These are phyloP conservation scores for Cistogaster globosa DNA, from an alignment of 2,888 invertebrate genomes.

Conservation along the genomic window DNA sequence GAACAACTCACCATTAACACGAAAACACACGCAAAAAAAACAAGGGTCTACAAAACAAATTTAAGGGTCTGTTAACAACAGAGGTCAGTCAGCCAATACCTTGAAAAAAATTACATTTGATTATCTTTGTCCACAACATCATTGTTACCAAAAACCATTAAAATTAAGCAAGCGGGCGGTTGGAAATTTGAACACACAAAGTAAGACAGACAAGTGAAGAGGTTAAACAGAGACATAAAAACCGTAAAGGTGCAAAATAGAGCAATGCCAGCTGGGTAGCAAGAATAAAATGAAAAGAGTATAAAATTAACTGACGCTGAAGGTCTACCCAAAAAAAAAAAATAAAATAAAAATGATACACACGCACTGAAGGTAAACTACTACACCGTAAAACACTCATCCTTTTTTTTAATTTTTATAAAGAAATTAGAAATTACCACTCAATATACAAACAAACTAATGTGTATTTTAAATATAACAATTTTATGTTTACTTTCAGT, in stretches of 20 bases:
- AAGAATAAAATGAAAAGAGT: conserved; percentile 40
- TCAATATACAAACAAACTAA: conserved; percentile 10
- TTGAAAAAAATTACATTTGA: conserved; percentile 14
- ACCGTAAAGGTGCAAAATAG: conserved; percentile 68
- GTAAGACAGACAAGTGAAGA: conserved; percentile 36
- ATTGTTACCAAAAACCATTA: conserved; percentile 36
- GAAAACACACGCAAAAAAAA: neutral
- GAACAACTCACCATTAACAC: neutral
- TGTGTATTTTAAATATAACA: no score
- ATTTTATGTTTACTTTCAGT: no score
- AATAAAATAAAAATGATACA: neutral
- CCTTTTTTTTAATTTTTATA: neutral
- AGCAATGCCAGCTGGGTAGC: conserved; percentile 55
- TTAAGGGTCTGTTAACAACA: conserved; percentile 40
- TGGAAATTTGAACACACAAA: neutral
- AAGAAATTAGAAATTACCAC: conserved; percentile 27
- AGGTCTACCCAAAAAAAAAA: conserved; percentile 15
- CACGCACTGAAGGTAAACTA: neutral
- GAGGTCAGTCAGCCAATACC: conserved; percentile 53
- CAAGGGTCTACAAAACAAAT: conserved; percentile 10
- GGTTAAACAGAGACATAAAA: conserved; percentile 67
- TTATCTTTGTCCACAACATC: conserved; percentile 43
- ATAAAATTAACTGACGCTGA: conserved; percentile 50
- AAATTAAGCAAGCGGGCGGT: conserved; percentile 25
- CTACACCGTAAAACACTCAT: neutral